These are phyloP conservation scores for Gorsachius goisagi DNA, from an alignment of 2,113 vertebrate species.

Conservation along the genomic window DNA sequence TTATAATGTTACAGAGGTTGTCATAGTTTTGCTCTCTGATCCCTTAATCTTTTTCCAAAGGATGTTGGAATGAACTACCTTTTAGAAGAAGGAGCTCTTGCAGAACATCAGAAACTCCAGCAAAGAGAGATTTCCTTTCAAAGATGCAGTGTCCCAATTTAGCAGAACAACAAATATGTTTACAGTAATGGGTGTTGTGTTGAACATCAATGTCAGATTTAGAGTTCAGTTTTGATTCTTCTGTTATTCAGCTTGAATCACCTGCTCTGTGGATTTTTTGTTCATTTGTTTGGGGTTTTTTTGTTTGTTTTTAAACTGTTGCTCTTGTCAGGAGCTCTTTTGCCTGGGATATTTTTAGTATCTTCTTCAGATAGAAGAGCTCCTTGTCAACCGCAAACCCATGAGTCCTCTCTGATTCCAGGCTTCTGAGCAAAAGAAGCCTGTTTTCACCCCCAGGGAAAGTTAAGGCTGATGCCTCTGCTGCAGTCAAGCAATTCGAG, in stretches of 20 bases:
- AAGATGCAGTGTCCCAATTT: neutral
- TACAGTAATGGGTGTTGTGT: neutral
- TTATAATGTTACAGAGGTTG: neutral
- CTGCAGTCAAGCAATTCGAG: neutral
- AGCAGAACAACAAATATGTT: neutral
- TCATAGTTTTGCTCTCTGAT: constrained; percentile 32
- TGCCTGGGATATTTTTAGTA: neutral
- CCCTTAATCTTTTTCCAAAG: constrained; percentile 37
- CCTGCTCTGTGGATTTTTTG: neutral
- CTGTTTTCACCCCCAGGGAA: fast-evolving
- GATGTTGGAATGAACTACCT: neutral
- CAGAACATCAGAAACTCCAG: neutral
- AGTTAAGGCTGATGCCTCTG: neutral
- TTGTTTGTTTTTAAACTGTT: neutral
- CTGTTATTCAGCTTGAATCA: neutral
- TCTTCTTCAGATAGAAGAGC: neutral
- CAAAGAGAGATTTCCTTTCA: neutral
- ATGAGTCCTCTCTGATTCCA: neutral
- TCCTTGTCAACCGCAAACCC: neutral
- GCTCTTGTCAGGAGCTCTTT: neutral
- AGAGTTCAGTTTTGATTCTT: neutral
- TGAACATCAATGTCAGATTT: neutral
- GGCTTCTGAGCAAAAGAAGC: neutral
- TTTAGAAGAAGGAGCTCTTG: neutral
- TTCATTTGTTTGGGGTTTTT: neutral